Evolutionary conservation across 2,888 invertebrate genomes (phyloP).

Genomic region (Allacma fusca): DNA sequence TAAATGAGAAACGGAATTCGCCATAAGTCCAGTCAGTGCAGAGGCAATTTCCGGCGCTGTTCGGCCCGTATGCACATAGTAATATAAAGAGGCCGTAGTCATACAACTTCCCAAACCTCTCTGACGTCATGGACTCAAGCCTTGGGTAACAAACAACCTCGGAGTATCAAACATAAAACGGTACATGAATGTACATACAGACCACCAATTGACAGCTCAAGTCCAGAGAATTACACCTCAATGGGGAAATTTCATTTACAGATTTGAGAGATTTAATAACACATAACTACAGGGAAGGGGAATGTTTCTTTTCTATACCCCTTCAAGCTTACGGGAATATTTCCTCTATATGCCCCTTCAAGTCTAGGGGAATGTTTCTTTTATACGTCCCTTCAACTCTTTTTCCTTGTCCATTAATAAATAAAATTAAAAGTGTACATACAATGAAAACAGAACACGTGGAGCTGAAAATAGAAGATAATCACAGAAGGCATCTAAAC

Average conservation of each 20-base stretch:
- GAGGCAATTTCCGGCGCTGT: conserved; percentile 15
- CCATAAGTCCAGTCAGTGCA: neutral
- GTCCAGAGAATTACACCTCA: neutral
- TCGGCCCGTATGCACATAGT: neutral
- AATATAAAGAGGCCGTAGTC: neutral
- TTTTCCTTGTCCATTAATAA: no score
- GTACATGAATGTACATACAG: neutral
- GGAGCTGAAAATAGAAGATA: no score
- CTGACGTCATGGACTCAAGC: neutral
- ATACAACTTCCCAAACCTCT: neutral
- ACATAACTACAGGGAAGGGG: no score
- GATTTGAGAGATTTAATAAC: no score
- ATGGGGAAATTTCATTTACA: no score
- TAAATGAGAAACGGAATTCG: conserved; percentile 2
- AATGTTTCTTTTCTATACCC: no score
- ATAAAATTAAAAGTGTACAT: no score
- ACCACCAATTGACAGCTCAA: neutral
- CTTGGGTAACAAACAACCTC: conserved; percentile 11
- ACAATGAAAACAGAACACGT: no score
- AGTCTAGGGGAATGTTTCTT: no score
- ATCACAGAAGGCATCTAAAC: neutral
- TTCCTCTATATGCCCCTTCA: no score
- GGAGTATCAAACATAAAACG: neutral
- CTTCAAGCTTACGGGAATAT: no score
- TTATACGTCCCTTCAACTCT: no score